Percentiles rank a stretch among this genome's conserved stretches.
Conservation (phyloP, 2,797 vertebrate genomes). For the Peromyscus aztecus region DNA sequence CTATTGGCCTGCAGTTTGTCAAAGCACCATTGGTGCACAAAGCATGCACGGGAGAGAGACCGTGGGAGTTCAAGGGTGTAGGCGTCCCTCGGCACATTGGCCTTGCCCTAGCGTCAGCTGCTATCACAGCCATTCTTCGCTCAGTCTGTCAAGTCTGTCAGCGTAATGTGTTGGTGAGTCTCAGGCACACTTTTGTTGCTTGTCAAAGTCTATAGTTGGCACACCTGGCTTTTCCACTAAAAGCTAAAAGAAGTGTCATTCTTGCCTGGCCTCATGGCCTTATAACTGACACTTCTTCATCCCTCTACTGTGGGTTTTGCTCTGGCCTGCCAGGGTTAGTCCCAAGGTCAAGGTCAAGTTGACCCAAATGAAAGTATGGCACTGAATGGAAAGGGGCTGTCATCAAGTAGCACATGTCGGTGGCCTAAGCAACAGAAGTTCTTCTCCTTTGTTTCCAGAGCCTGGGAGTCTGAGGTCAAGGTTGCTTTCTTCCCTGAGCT, state of each 20-base stretch:
- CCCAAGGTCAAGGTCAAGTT: background rate
- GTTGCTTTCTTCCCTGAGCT: background rate
- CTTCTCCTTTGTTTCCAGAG: background rate
- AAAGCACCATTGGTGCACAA: background rate
- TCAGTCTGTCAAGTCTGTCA: background rate
- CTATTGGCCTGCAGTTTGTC: constrained; percentile 7
- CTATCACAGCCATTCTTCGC: background rate
- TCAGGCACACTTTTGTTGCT: background rate
- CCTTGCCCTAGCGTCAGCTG: rapidly evolving
- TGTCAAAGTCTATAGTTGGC: background rate
- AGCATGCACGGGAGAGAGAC: constrained; percentile 28
- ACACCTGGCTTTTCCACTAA: background rate
- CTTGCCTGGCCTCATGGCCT: background rate
- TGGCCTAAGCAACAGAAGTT: background rate
- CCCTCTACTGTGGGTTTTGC: background rate
- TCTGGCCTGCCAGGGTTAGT: background rate
- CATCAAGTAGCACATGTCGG: too few relatives aligned
- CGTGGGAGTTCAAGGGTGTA: background rate
- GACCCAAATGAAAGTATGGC: background rate
- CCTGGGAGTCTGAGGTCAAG: background rate
- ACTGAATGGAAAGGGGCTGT: background rate
- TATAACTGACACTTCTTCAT: background rate
- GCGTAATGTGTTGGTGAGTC: background rate
- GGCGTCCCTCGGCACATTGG: background rate
- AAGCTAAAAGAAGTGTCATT: background rate